phyloP scores from a whole-genome alignment of 2,797 vertebrate genomes.

The Macropus fuliginosus region DNA sequence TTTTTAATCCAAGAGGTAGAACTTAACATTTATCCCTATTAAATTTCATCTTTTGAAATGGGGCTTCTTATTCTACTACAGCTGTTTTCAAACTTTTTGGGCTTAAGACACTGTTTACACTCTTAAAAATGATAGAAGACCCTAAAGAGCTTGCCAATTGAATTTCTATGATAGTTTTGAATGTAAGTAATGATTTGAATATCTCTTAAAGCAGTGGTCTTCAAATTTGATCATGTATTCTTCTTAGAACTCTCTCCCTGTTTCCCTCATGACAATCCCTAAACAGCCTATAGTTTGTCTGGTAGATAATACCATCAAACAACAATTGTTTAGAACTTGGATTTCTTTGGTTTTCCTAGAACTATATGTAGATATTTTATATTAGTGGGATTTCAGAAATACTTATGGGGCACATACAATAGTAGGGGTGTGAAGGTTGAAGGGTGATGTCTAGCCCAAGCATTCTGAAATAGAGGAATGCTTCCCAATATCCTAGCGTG shows the following conservation, averaged over 20 bases:
- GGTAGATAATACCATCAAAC: neutral
- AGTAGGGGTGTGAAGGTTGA: neutral
- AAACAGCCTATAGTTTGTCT: constrained; percentile 8
- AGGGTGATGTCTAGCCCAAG: neutral
- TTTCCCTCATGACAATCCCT: neutral
- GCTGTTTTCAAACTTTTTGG: neutral
- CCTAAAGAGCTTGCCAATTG: neutral
- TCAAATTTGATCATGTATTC: neutral
- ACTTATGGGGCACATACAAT: neutral
- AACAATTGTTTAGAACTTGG: neutral
- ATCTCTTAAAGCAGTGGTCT: neutral
- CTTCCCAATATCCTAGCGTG: neutral
- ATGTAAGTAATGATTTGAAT: neutral
- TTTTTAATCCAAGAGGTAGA: neutral
- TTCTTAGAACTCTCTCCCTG: neutral
- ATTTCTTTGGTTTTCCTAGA: neutral
- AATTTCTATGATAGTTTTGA: neutral
- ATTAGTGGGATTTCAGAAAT: neutral
- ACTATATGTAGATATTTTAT: neutral
- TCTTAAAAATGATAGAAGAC: neutral
- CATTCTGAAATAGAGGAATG: neutral
- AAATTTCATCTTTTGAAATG: neutral
- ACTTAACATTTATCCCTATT: neutral
- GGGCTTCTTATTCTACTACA: neutral
- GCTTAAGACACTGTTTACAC: neutral